phyloP scores from a whole-genome alignment of 2,888 invertebrate genomes.

The Tenodera sinensis region DNA sequence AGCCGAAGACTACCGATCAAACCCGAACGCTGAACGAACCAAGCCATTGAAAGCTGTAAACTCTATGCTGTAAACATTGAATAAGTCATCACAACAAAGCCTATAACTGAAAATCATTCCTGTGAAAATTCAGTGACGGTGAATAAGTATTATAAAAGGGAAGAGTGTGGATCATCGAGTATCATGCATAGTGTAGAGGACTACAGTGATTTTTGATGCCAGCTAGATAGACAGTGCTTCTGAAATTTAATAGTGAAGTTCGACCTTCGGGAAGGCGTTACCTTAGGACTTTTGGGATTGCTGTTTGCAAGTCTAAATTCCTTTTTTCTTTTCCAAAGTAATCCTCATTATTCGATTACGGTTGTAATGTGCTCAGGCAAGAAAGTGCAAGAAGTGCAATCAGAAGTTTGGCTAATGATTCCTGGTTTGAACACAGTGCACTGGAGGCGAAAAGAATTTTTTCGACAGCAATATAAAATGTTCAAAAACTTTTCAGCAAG shows the following conservation, averaged over 20 bases:
- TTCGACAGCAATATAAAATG: conserved; percentile 84
- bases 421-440: conserved; percentile 51
- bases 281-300: not conserved
- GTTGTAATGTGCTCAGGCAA: conserved; percentile 38
- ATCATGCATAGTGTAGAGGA: not conserved
- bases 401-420: conserved; percentile 40
- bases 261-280: not conserved
- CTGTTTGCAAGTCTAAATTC: not conserved
- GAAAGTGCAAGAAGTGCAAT: conserved; percentile 32
- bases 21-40: not conserved
- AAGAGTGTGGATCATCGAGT: not conserved
- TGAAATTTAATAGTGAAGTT: not conserved
- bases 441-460: conserved; percentile 85
- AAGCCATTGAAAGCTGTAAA: not conserved
- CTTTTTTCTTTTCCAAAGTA: not conserved
- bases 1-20: not conserved
- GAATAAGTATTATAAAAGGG: not conserved
- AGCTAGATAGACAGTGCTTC: not conserved
- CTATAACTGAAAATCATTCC: not conserved
- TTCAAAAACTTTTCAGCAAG: conserved; percentile 60
- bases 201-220: not conserved
- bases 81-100: not conserved
- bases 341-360: not conserved
- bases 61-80: not conserved
- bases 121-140: not conserved